A percentile compares a stretch with the other conserved stretches of the same genome.
phyloP scores from a whole-genome alignment of 2,113 vertebrate species.

The Hemicordylus capensis region DNA sequence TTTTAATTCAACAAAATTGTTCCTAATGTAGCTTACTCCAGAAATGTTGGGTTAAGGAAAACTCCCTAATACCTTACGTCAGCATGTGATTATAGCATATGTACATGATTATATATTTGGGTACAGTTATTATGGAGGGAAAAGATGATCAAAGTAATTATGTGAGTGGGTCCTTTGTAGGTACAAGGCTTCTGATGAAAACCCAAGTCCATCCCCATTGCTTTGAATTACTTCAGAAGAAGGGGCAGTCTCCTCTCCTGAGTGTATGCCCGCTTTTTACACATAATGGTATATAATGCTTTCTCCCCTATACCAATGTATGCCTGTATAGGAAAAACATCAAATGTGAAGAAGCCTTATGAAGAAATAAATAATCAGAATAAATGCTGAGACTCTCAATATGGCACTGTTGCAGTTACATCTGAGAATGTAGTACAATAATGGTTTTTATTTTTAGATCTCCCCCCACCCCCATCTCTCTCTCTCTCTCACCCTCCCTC shows the following conservation, averaged over 20 bases:
- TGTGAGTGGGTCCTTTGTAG: neutral
- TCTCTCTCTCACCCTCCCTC: too few species aligned
- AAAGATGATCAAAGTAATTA: neutral
- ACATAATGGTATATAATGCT: neutral
- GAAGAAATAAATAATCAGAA: neutral
- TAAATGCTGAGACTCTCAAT: neutral
- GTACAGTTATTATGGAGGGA: too few species aligned
- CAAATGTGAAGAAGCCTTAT: neutral
- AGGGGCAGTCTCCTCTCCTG: neutral
- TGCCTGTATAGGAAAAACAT: neutral
- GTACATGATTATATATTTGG: too few species aligned
- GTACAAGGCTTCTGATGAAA: neutral
- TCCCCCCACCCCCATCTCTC: neutral
- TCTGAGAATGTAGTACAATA: neutral
- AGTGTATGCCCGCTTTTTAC: neutral
- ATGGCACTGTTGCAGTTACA: conserved; percentile 6
- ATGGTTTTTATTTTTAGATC: too few species aligned
- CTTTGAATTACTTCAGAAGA: neutral
- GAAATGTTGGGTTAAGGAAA: neutral
- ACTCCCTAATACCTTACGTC: neutral
- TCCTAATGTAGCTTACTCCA: neutral
- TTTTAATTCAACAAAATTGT: conserved; percentile 31
- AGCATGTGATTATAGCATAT: neutral
- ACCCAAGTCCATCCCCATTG: too few species aligned
- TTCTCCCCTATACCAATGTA: neutral